Conservation (phyloP, 2,888 invertebrate species). For the Synanthedon myopaeformis region DNA sequence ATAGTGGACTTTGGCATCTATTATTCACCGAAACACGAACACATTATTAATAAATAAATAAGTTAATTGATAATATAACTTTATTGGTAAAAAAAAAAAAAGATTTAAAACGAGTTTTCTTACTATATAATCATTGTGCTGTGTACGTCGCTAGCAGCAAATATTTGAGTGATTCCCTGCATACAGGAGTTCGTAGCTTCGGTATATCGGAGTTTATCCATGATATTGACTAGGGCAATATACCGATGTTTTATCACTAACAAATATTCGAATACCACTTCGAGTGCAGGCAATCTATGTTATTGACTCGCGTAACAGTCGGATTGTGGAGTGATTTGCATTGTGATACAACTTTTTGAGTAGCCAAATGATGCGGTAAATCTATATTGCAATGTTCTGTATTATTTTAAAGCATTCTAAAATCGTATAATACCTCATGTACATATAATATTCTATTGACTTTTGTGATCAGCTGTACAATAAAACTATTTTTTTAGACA, state of each 20-base stretch:
- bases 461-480: too few species aligned
- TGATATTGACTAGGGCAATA: slow-evolving; percentile 3
- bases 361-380: background rate
- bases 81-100: too few species aligned
- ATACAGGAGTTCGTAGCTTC: slow-evolving; percentile 13
- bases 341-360: background rate
- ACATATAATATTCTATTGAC: too few species aligned
- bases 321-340: background rate
- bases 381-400: background rate
- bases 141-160: slow-evolving; percentile 24
- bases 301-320: slow-evolving; percentile 7
- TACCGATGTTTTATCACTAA: slow-evolving; percentile 8
- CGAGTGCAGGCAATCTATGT: slow-evolving; percentile 7
- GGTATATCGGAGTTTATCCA: background rate
- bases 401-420: too few species aligned
- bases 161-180: slow-evolving; percentile 46
- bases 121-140: background rate
- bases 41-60: too few species aligned
- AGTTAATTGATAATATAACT: too few species aligned
- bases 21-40: too few species aligned
- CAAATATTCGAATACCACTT: slow-evolving; percentile 5
- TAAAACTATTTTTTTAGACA: too few species aligned
- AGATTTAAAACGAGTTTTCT: too few species aligned
- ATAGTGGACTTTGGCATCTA: too few species aligned
- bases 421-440: too few species aligned